Conservation (phyloP, 2,888 invertebrate genomes). For the Epinotia nisella region DNA sequence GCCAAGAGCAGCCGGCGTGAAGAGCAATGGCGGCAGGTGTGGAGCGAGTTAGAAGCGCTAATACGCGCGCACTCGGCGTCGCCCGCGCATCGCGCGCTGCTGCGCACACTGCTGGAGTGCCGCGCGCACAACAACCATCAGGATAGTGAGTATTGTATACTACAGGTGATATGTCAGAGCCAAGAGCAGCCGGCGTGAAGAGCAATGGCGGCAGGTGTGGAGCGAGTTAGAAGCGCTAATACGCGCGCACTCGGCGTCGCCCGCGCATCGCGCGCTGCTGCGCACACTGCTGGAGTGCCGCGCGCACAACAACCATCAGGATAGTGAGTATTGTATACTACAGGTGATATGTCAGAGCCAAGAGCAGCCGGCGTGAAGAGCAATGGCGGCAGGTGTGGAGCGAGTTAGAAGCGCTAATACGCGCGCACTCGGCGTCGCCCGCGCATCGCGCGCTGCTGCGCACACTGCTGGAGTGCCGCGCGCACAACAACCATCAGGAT, state of each 20-base stretch:
- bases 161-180: background rate
- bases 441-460: conserved; percentile 91
- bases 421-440: conserved; percentile 90
- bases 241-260: too few relatives aligned
- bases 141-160: conserved; percentile 58
- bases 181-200: conserved; percentile 28
- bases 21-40: conserved; percentile 96
- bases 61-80: conserved; percentile 89
- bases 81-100: conserved; percentile 89
- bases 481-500: conserved; percentile 69
- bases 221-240: too few relatives aligned
- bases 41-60: conserved; percentile 94
- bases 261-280: too few relatives aligned
- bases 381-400: conserved; percentile 96
- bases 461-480: conserved; percentile 91
- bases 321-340: too few relatives aligned
- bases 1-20: conserved; percentile 87
- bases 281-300: too few relatives aligned
- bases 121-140: conserved; percentile 73
- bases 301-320: too few relatives aligned
- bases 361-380: conserved; percentile 91
- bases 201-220: too few relatives aligned
- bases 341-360: too few relatives aligned
- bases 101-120: conserved; percentile 93
- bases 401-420: conserved; percentile 93